Percentiles rank a stretch among this genome's conserved stretches.
Evolutionary conservation across 2,113 vertebrate genomes (phyloP).

Genomic region (Coreoperca whiteheadi): DNA sequence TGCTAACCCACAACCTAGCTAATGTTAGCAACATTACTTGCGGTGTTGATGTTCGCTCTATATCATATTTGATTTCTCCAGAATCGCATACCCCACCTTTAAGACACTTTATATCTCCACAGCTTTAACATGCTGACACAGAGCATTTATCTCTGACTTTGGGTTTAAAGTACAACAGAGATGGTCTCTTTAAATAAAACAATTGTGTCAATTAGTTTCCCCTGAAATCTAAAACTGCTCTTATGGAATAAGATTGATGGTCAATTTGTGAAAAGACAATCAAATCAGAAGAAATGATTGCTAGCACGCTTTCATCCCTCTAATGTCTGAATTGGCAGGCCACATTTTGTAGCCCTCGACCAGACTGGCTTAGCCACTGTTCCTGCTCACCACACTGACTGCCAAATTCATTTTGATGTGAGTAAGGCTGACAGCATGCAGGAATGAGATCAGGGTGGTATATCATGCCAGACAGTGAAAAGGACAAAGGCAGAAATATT

Average conservation of each 20-base stretch:
- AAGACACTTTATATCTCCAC: neutral
- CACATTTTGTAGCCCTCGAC: neutral
- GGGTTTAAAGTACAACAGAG: neutral
- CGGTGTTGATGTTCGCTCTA: too few species aligned
- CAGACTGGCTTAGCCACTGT: constrained; percentile 11
- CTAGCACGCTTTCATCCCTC: neutral
- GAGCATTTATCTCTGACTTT: neutral
- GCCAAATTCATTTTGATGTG: constrained; percentile 17
- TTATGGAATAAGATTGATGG: neutral
- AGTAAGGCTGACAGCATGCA: constrained; percentile 24
- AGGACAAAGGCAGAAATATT: constrained; percentile 9
- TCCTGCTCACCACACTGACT: constrained; percentile 12
- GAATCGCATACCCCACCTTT: too few species aligned
- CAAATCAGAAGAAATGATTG: neutral
- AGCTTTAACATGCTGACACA: constrained; percentile 7
- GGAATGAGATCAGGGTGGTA: constrained; percentile 11
- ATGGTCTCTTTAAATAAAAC: neutral
- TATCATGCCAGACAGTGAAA: neutral
- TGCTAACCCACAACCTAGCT: too few species aligned
- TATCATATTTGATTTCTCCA: too few species aligned
- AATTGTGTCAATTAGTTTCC: neutral
- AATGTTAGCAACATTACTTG: too few species aligned
- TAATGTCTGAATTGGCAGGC: neutral
- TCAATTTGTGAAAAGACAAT: too few species aligned
- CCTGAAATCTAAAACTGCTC: neutral